Percentiles rank a stretch among this genome's conserved stretches.
Conservation (phyloP, 2,113 vertebrate species). For the Pterophyllum scalare region DNA sequence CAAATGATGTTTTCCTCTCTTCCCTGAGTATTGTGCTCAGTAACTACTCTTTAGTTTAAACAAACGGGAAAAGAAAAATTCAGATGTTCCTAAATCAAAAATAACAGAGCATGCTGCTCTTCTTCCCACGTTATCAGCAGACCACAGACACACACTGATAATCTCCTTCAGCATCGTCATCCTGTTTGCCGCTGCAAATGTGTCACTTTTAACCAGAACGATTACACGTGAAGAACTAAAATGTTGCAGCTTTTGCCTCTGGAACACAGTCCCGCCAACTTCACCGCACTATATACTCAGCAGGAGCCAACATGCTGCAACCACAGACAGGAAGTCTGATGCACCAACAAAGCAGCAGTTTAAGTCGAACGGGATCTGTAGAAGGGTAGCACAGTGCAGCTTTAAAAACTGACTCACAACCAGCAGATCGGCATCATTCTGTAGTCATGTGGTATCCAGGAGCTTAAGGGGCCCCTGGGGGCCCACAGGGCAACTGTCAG, state of each 20-base stretch:
- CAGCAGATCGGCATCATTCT: background rate
- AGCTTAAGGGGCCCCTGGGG: background rate
- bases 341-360: conserved; percentile 1
- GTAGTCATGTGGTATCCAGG: background rate
- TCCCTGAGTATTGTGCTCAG: background rate
- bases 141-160: background rate
- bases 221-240: too few relatives aligned
- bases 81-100: background rate
- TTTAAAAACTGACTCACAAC: background rate
- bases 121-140: background rate
- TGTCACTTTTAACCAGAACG: background rate
- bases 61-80: background rate
- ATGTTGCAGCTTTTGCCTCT: background rate
- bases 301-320: background rate
- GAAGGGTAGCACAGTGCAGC: background rate
- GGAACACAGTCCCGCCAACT: background rate
- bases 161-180: background rate
- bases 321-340: background rate
- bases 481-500: background rate
- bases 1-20: background rate
- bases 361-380: background rate
- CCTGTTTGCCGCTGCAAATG: background rate
- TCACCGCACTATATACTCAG: background rate
- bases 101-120: background rate
- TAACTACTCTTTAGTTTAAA: background rate